phyloP scores from a whole-genome alignment of 2,888 invertebrate genomes.

The Lepidonotus clava region DNA sequence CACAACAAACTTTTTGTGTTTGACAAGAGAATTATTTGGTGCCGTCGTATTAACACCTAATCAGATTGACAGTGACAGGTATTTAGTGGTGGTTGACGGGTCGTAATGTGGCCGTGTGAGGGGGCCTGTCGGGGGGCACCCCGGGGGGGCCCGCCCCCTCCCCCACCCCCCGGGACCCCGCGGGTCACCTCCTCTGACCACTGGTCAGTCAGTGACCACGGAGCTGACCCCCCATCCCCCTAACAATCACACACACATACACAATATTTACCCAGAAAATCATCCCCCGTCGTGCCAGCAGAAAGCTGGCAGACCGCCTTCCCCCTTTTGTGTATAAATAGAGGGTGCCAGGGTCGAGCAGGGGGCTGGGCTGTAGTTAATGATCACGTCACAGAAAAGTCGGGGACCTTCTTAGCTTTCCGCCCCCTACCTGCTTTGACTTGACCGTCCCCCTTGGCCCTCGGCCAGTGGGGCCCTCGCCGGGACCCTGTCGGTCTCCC shows the following conservation, averaged over 20 bases:
- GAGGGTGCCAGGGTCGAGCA: neutral
- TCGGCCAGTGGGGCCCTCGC: no score
- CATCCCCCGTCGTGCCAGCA: conserved; percentile 20
- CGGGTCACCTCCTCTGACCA: neutral
- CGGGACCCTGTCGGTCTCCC: no score
- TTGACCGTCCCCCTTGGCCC: no score
- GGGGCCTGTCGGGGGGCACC: neutral
- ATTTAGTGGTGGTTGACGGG: neutral
- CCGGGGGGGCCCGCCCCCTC: conserved; percentile 8
- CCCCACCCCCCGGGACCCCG: neutral
- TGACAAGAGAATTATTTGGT: conserved; percentile 53
- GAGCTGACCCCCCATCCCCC: conserved; percentile 6
- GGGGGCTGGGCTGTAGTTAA: neutral
- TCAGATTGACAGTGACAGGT: conserved; percentile 51
- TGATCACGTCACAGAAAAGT: neutral
- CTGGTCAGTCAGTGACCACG: no score
- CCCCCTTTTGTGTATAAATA: neutral
- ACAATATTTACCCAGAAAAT: conserved; percentile 40
- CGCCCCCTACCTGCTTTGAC: neutral
- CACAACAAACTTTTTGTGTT: conserved; percentile 52
- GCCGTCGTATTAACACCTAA: conserved; percentile 49
- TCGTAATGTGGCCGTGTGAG: neutral
- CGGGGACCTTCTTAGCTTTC: neutral
- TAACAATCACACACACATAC: neutral
- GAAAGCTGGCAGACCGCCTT: no score